Percentiles rank a stretch among this genome's conserved stretches.
Evolutionary conservation across 1,140 invertebrate genomes (phyloP).

Genomic region (Diorhabda carinulata): DNA sequence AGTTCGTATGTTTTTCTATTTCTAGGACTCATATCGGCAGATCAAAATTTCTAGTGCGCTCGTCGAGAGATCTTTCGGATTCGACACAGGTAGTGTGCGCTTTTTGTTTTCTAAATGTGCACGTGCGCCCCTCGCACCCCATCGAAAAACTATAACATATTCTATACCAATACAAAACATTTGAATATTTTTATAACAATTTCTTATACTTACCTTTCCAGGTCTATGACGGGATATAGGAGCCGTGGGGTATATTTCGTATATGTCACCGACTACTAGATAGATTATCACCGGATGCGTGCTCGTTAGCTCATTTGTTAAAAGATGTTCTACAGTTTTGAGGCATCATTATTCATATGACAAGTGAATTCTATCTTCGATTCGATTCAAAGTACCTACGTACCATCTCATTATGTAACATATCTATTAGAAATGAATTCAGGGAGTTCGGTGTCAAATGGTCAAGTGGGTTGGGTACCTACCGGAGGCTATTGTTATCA

Average conservation of each 20-base stretch:
- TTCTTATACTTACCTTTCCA: neutral
- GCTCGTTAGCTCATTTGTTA: constrained; percentile 2
- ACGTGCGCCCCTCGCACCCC: too few relatives aligned
- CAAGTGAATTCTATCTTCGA: neutral
- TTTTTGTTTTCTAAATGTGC: too few relatives aligned
- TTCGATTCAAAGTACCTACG: neutral
- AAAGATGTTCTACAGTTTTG: neutral
- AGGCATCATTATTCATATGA: neutral
- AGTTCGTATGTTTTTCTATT: too few relatives aligned
- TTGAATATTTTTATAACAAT: too few relatives aligned
- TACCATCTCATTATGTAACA: neutral
- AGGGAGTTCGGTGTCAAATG: neutral
- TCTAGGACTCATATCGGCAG: too few relatives aligned
- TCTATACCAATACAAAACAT: too few relatives aligned
- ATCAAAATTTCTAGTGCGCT: too few relatives aligned
- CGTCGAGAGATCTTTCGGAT: too few relatives aligned
- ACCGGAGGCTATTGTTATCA: too few relatives aligned
- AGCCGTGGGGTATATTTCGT: neutral
- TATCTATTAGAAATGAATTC: neutral
- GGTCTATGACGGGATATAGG: neutral
- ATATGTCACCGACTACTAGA: neutral
- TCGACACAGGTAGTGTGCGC: too few relatives aligned
- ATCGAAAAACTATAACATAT: too few relatives aligned
- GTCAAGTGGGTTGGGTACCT: neutral
- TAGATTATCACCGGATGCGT: neutral